A percentile compares a stretch with the other conserved stretches of the same genome.
phyloP scores from a whole-genome alignment of 1,140 invertebrate genomes.

The Pseudomyrmex flavicornis region DNA sequence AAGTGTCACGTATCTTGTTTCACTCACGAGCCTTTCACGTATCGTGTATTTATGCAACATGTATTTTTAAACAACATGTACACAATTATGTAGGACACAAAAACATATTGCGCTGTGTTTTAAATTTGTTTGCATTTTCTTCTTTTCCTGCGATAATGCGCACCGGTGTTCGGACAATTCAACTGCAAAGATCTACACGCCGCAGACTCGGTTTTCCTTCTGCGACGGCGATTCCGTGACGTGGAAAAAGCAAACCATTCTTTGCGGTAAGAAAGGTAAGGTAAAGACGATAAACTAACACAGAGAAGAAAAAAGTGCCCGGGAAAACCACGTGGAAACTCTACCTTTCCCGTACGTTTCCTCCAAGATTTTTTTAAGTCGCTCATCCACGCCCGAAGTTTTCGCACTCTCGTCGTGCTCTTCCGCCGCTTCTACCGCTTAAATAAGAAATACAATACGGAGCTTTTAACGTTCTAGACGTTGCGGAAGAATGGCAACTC shows the following conservation, averaged over 20 bases:
- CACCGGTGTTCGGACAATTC: conserved; percentile 13
- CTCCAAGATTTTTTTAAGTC: conserved; percentile 46
- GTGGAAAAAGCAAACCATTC: conserved; percentile 54
- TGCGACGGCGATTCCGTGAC: conserved; percentile 40
- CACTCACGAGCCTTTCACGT: no score
- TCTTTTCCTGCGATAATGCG: conserved; percentile 10
- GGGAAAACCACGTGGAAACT: conserved; percentile 50
- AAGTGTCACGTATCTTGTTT: no score
- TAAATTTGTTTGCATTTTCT: not conserved
- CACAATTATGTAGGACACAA: not conserved
- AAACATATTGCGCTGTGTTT: not conserved
- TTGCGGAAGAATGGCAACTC: not conserved
- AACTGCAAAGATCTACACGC: conserved; percentile 32
- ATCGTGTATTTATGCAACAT: no score
- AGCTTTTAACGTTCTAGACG: conserved; percentile 46
- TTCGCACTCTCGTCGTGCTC: conserved; percentile 26
- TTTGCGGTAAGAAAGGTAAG: conserved; percentile 39
- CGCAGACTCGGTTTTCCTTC: not conserved
- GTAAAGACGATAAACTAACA: conserved; percentile 57
- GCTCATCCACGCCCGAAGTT: conserved; percentile 33
- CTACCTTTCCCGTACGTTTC: conserved; percentile 50
- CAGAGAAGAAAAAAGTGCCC: conserved; percentile 51
- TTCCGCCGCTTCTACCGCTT: conserved; percentile 20
- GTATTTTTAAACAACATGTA: no score
- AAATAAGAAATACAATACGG: conserved; percentile 57